Percentiles rank a stretch among this genome's conserved stretches.
These are phyloP conservation scores for Synanceia verrucosa DNA, from an alignment of 2,797 vertebrate species.

Conservation along the genomic window DNA sequence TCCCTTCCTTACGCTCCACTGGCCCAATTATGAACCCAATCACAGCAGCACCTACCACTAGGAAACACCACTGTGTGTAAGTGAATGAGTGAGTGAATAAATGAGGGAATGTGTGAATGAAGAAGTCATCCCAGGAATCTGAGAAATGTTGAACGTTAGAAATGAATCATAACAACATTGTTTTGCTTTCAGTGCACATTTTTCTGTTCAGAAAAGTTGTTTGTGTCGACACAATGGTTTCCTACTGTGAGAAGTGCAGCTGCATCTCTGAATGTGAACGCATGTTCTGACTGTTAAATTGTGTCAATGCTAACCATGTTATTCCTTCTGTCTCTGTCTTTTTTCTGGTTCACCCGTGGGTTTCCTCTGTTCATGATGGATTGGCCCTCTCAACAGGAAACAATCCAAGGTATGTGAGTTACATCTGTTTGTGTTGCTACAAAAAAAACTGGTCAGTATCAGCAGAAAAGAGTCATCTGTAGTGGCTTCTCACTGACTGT, in stretches of 20 bases:
- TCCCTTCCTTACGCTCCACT: slow-evolving; percentile 75
- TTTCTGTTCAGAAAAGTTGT: neutral
- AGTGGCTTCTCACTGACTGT: slow-evolving; percentile 4
- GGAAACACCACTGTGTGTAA: slow-evolving; percentile 57
- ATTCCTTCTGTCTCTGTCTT: slow-evolving; percentile 38
- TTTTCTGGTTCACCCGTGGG: slow-evolving; percentile 1
- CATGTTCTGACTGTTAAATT: slow-evolving; percentile 49
- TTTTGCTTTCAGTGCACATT: neutral
- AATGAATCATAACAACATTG: neutral
- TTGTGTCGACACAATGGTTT: slow-evolving; percentile 29
- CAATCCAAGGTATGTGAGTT: slow-evolving; percentile 80
- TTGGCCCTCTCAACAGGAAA: slow-evolving; percentile 67
- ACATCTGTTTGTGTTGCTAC: slow-evolving; percentile 15
- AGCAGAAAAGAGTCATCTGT: slow-evolving; percentile 5
- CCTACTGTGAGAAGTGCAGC: slow-evolving; percentile 35
- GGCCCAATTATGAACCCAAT: slow-evolving; percentile 75
- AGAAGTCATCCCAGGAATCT: slow-evolving; percentile 24
- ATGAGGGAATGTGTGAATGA: slow-evolving; percentile 26
- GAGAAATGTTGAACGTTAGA: slow-evolving; percentile 12
- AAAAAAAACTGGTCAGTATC: neutral
- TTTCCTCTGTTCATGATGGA: slow-evolving; percentile 35
- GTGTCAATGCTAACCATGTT: slow-evolving; percentile 54
- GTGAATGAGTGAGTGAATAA: slow-evolving; percentile 49
- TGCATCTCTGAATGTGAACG: slow-evolving; percentile 36
- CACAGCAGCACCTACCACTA: slow-evolving; percentile 60